phyloP scores from a whole-genome alignment of 2,888 invertebrate genomes.

The Amiota minor region DNA sequence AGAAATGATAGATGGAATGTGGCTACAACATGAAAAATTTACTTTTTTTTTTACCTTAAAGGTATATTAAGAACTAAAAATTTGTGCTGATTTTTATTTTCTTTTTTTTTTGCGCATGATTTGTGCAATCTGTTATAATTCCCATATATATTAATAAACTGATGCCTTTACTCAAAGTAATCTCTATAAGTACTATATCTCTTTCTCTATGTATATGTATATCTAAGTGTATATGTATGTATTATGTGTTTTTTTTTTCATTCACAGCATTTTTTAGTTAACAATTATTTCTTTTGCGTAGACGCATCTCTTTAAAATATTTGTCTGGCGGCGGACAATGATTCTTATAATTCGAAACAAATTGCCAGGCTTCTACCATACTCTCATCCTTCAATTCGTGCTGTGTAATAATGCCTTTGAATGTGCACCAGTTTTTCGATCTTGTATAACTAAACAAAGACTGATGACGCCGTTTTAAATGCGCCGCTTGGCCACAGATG shows the following conservation, averaged over 20 bases:
- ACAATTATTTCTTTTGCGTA: conserved; percentile 51
- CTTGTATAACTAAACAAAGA: conserved; percentile 76
- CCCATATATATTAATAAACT: too few relatives aligned
- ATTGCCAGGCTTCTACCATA: conserved; percentile 73
- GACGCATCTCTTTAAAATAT: conserved; percentile 65
- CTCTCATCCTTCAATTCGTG: conserved; percentile 76
- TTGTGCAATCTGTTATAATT: too few relatives aligned
- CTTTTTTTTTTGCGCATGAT: too few relatives aligned
- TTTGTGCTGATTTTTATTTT: too few relatives aligned
- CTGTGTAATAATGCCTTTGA: conserved; percentile 75
- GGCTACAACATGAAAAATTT: too few relatives aligned
- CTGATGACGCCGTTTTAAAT: conserved; percentile 78
- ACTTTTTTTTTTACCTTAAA: too few relatives aligned
- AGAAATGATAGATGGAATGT: too few relatives aligned
- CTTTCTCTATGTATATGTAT: conserved; percentile 38
- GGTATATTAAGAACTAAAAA: too few relatives aligned
- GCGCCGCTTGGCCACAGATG: conserved; percentile 78
- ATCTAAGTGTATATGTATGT: conserved; percentile 41
- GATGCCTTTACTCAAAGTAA: too few relatives aligned
- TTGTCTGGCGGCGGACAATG: conserved; percentile 69
- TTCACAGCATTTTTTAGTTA: conserved; percentile 36
- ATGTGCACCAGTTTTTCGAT: conserved; percentile 74
- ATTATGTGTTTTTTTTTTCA: not conserved
- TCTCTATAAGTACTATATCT: too few relatives aligned
- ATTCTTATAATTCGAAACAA: conserved; percentile 67